These are phyloP conservation scores for Hephaestus fuliginosus DNA, from an alignment of 2,797 vertebrate species.

Conservation along the genomic window DNA sequence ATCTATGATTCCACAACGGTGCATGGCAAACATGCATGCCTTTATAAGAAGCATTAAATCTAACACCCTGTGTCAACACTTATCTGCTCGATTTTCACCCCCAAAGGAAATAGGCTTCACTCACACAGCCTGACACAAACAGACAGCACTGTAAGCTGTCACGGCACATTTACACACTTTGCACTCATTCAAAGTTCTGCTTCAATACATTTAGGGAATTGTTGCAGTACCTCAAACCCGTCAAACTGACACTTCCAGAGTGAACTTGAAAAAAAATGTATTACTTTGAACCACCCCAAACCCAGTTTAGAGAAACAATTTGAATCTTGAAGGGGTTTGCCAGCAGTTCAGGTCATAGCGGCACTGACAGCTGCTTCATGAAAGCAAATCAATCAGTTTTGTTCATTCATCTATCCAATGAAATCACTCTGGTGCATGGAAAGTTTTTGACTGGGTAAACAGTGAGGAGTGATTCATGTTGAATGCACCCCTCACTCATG, in stretches of 20 bases:
- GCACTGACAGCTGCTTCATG: slow-evolving; percentile 44
- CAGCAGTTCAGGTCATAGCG: slow-evolving; percentile 38
- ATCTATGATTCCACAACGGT: slow-evolving; percentile 30
- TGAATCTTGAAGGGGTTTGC: slow-evolving; percentile 46
- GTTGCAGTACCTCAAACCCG: slow-evolving; percentile 52
- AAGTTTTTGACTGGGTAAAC: slow-evolving; percentile 54
- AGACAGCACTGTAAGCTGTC: slow-evolving; percentile 66
- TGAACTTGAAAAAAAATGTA: slow-evolving; percentile 59
- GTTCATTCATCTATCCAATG: slow-evolving; percentile 60
- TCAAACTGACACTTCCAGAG: slow-evolving; percentile 69
- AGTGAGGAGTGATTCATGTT: slow-evolving; percentile 46
- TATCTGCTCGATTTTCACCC: slow-evolving; percentile 63
- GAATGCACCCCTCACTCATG: slow-evolving; percentile 45
- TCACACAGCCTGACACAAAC: slow-evolving; percentile 54
- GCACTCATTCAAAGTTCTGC: slow-evolving; percentile 65
- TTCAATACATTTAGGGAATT: slow-evolving; percentile 63
- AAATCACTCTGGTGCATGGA: slow-evolving; percentile 47
- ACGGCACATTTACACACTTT: slow-evolving; percentile 64
- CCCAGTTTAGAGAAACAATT: slow-evolving; percentile 49
- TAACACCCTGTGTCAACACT: slow-evolving; percentile 70
- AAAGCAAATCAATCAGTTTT: slow-evolving; percentile 68
- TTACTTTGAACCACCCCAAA: slow-evolving; percentile 48
- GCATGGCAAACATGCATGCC: slow-evolving; percentile 45
- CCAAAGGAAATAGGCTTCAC: slow-evolving; percentile 55
- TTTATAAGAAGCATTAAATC: slow-evolving; percentile 44